Percentiles rank a stretch among this genome's conserved stretches.
phyloP scores from a whole-genome alignment of 2,797 vertebrate species.

The Ispidina picta region DNA sequence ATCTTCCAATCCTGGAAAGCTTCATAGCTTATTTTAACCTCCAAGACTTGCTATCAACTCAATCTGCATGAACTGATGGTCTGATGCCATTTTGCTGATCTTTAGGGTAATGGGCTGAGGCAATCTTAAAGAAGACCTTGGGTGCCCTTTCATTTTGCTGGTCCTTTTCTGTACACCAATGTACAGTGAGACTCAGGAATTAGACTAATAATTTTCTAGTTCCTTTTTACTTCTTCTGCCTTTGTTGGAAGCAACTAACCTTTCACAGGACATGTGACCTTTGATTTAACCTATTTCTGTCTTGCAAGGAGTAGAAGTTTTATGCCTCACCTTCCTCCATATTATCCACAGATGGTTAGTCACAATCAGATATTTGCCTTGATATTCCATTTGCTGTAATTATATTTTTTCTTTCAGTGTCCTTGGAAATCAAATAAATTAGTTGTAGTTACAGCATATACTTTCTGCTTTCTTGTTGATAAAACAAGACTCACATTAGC shows the following conservation, averaged over 20 bases:
- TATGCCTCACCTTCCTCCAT: not conserved
- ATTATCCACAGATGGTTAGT: not conserved
- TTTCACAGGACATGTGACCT: not conserved
- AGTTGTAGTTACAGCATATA: not conserved
- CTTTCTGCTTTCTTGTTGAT: not conserved
- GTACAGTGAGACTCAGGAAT: not conserved
- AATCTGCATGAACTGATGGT: not conserved
- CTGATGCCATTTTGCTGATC: not conserved
- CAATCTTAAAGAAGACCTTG: not conserved
- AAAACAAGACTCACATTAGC: conserved; percentile 8
- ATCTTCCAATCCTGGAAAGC: not conserved
- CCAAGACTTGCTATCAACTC: not conserved
- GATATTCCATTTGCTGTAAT: not conserved
- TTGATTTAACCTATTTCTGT: not conserved
- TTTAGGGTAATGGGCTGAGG: not conserved
- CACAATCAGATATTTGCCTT: not conserved
- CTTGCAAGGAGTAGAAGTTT: not conserved
- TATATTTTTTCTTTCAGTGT: not conserved
- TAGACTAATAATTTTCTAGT: not conserved
- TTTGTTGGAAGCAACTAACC: not conserved
- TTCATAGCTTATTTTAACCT: not conserved
- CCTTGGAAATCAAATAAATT: not conserved
- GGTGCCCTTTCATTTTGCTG: not conserved
- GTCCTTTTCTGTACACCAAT: not conserved
- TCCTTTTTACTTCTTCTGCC: not conserved